Evolutionary conservation across 1,140 invertebrate species (phyloP), one percentile per base, ranked within the genome.

Genomic region (Temnothorax longispinosus): DNA sequence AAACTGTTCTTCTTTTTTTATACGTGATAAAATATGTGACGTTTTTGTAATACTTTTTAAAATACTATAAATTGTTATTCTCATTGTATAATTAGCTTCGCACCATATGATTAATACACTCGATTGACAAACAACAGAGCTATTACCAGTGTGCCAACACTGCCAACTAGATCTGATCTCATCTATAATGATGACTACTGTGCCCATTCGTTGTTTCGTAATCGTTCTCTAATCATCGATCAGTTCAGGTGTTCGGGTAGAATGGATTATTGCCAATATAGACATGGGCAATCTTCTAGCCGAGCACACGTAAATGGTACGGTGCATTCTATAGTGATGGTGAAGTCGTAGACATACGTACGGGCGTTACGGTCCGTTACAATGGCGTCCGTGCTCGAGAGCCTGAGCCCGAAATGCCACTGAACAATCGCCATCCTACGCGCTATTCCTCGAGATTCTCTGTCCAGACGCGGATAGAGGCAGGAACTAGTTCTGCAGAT

Each of bases 381-480:
- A 86, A 90, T 87, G 60, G 64, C 47, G 62, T 71, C 72, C 65
- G 1, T 27, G 27, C 27, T 27, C 27, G 27, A 27, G 54, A 54
- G 65, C 44, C 87, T 58, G 47, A 44, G 50, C 50, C 71, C 75
- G 67, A 90, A 90, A 84, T 72, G 69, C 86, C 76, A 74, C 75
- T 88, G 85, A 90, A 90, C 87, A 90, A 90, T 90, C 88, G 88
- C 56, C 89, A 58, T 80, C 89, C 86, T 89, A 89, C 80, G 88
- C 89, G 52, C 64, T 76, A 77, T 81, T 88, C 88, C 52, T 86
- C 88, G 77, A 78, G 88, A 90, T 90, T 50, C 85, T 89, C 89
- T 38, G 18, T 54, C 52, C 52, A 54, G 52, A 52, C 72, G 11
- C 85, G 89, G 88, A 89, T 90, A 90, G 72, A 87, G 58, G 21